These are phyloP conservation scores for Propithecus coquereli DNA, from an alignment of 2,113 vertebrate species.

Conservation along the genomic window DNA sequence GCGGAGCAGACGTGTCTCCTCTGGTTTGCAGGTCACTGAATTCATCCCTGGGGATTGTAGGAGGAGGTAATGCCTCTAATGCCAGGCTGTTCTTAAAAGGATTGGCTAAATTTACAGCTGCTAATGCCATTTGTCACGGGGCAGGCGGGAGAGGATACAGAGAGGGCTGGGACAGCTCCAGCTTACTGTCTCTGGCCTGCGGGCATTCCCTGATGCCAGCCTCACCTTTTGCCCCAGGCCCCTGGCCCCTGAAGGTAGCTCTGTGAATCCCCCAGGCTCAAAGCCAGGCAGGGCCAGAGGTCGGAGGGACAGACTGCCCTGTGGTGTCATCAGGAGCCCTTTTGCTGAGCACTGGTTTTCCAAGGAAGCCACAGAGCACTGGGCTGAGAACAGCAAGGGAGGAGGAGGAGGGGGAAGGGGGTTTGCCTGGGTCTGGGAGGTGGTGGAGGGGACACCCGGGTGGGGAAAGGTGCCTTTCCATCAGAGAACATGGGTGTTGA, in stretches of 20 bases:
- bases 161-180: background rate
- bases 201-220: background rate
- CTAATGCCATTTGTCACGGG: constrained; percentile 58
- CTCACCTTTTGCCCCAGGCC: background rate
- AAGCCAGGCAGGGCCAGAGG: background rate
- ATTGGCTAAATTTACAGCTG: constrained; percentile 59
- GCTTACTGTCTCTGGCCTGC: background rate
- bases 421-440: background rate
- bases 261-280: background rate
- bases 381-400: background rate
- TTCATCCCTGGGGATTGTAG: background rate
- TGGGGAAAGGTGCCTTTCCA: background rate
- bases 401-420: background rate
- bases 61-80: constrained; percentile 39
- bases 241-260: no score
- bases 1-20: background rate
- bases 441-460: fast-evolving
- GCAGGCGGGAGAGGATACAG: background rate
- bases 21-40: constrained; percentile 29
- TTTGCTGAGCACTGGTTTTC: background rate
- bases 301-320: background rate
- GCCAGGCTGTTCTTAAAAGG: constrained; percentile 59
- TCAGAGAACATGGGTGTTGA: background rate
- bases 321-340: fast-evolving
- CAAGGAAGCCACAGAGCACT: background rate